phyloP scores from a whole-genome alignment of 53 echinoderm and acorn worm genomes.

The Holothuria leucospilota region DNA sequence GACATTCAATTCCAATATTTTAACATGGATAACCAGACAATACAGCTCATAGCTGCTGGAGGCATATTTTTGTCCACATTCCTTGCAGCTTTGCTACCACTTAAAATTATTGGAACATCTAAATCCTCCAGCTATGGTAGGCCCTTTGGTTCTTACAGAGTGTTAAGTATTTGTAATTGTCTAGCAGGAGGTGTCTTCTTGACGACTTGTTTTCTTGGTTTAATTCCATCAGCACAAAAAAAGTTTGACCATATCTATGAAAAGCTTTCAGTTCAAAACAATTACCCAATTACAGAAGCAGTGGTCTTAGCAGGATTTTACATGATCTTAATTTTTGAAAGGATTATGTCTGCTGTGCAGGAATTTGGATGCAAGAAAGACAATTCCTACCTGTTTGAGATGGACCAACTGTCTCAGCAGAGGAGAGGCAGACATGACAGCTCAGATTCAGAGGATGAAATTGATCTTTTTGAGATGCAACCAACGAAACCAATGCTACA shows the following conservation, averaged over 20 bases:
- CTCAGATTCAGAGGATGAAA: conserved; percentile 68
- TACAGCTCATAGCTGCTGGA: conserved; percentile 68
- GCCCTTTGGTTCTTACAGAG: conserved; percentile 64
- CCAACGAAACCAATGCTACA: conserved; percentile 30
- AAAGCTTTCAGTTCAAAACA: not conserved
- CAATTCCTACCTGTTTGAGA: conserved; percentile 42
- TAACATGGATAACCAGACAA: conserved; percentile 57
- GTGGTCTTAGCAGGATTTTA: conserved; percentile 90
- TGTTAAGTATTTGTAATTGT: conserved; percentile 90
- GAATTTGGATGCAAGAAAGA: conserved; percentile 40
- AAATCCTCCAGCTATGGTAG: conserved; percentile 29
- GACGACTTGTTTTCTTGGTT: conserved; percentile 93
- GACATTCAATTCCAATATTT: too few species aligned
- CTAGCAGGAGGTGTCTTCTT: conserved; percentile 95
- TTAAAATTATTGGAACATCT: conserved; percentile 73
- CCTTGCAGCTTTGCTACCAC: conserved; percentile 75
- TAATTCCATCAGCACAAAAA: conserved; percentile 84
- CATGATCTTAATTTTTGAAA: conserved; percentile 84
- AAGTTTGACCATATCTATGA: conserved; percentile 76
- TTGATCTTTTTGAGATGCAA: conserved; percentile 63
- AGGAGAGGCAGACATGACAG: not conserved
- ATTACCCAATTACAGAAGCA: conserved; percentile 89
- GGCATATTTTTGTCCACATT: conserved; percentile 80
- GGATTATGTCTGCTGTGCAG: conserved; percentile 69
- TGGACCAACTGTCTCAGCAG: conserved; percentile 40